Evolutionary conservation across 2,113 vertebrate genomes (phyloP).

Genomic region (Pelodiscus sinensis): DNA sequence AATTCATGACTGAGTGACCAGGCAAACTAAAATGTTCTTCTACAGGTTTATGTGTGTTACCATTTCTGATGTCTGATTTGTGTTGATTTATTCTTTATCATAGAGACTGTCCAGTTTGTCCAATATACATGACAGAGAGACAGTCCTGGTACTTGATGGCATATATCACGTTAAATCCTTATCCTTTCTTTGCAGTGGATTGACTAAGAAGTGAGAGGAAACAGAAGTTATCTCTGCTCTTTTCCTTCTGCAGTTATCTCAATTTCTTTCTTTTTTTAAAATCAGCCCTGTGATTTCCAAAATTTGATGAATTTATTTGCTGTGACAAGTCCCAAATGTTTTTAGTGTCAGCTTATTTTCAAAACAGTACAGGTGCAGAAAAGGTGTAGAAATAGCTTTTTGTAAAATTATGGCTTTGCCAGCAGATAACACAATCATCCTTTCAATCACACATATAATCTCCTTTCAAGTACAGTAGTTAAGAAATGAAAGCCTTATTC

Average conservation of each 20-base stretch:
- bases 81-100: no score
- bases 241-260: not conserved
- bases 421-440: conserved; percentile 65
- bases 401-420: conserved; percentile 70
- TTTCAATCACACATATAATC: conserved; percentile 68
- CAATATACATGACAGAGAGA: no score
- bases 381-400: conserved; percentile 64
- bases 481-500: conserved; percentile 70
- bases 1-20: no score
- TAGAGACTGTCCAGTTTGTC: no score
- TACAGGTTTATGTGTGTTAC: no score
- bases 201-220: not conserved
- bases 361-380: conserved; percentile 71
- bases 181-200: not conserved
- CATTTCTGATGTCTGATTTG: no score
- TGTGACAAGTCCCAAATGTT: conserved; percentile 71
- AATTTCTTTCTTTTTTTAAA: not conserved
- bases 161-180: not conserved
- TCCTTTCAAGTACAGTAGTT: conserved; percentile 65
- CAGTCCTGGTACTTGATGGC: no score
- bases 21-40: no score
- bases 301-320: conserved; percentile 72
- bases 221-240: not conserved
- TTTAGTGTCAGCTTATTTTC: conserved; percentile 71
- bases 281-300: conserved; percentile 17